phyloP scores from a whole-genome alignment of 2,888 invertebrate genomes.

The Lasius platythorax region DNA sequence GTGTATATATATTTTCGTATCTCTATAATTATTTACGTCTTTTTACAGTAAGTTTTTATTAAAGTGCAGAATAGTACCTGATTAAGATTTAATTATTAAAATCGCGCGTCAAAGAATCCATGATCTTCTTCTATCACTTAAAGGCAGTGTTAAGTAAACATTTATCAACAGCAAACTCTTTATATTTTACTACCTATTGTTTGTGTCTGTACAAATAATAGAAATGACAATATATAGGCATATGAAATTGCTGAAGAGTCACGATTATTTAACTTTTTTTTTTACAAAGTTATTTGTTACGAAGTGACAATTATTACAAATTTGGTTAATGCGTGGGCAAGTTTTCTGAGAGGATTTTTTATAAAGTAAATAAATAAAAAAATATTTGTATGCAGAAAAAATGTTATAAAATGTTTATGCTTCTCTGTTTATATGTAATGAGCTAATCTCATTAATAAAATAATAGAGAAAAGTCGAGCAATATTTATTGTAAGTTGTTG shows the following conservation, averaged over 20 bases:
- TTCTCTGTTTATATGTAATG: constrained; percentile 14
- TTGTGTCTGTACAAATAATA: constrained; percentile 23
- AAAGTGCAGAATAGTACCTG: constrained; percentile 18
- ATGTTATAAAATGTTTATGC: constrained; percentile 25
- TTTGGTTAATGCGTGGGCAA: constrained; percentile 19
- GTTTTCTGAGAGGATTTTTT: constrained; percentile 15
- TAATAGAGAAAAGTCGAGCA: constrained; percentile 12
- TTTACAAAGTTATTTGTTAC: constrained; percentile 20
- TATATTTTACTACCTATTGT: constrained; percentile 24
- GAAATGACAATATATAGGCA: constrained; percentile 16
- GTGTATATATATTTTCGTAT: constrained; percentile 24
- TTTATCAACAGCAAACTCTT: constrained; percentile 45
- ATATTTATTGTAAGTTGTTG: constrained; percentile 10
- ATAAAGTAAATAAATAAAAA: constrained; percentile 20
- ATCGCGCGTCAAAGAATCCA: constrained; percentile 27
- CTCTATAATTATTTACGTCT: constrained; percentile 25
- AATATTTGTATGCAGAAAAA: not conserved
- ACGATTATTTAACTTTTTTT: constrained; percentile 3
- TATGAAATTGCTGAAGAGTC: constrained; percentile 11
- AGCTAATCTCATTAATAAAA: constrained; percentile 19
- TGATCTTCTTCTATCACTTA: constrained; percentile 54
- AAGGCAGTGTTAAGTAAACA: constrained; percentile 63
- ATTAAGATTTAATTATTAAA: constrained; percentile 47
- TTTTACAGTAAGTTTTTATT: constrained; percentile 32
- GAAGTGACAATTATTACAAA: constrained; percentile 9